phyloP scores from a whole-genome alignment of 2,113 vertebrate species.

The Colossoma macropomum region DNA sequence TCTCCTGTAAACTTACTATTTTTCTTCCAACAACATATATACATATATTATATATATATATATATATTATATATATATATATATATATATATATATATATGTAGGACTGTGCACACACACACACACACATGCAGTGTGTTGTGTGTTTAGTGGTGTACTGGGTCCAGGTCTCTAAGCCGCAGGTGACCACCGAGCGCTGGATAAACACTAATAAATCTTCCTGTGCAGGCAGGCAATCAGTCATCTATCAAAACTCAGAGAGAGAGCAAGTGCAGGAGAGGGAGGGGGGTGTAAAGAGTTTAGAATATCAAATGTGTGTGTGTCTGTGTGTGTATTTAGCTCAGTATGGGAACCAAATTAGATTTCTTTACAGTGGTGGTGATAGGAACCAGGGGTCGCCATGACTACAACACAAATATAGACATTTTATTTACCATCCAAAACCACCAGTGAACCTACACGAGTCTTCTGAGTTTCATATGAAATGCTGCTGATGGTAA shows the following conservation, averaged over 20 bases:
- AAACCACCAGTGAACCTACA: too few relatives aligned
- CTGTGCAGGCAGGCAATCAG: constrained; percentile 65
- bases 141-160: constrained; percentile 28
- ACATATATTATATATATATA: too few relatives aligned
- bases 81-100: not conserved
- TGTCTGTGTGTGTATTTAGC: constrained; percentile 12
- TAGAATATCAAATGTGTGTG: not conserved
- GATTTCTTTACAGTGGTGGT: too few relatives aligned
- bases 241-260: constrained; percentile 59
- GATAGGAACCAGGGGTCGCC: too few relatives aligned
- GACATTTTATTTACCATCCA: not conserved
- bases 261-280: constrained; percentile 32
- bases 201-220: constrained; percentile 71
- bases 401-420: too few relatives aligned
- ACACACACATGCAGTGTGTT: constrained; percentile 21
- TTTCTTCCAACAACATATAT: too few relatives aligned
- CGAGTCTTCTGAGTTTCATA: too few relatives aligned
- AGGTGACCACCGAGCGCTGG: constrained; percentile 66
- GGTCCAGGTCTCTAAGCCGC: constrained; percentile 59
- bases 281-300: constrained; percentile 33
- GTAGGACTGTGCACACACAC: constrained; percentile 16
- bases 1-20: too few relatives aligned
- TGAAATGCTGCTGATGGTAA: too few relatives aligned
- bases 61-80: too few relatives aligned
- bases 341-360: not conserved